Conservation (phyloP, 2,113 vertebrate genomes). For the Mobula hypostoma region DNA sequence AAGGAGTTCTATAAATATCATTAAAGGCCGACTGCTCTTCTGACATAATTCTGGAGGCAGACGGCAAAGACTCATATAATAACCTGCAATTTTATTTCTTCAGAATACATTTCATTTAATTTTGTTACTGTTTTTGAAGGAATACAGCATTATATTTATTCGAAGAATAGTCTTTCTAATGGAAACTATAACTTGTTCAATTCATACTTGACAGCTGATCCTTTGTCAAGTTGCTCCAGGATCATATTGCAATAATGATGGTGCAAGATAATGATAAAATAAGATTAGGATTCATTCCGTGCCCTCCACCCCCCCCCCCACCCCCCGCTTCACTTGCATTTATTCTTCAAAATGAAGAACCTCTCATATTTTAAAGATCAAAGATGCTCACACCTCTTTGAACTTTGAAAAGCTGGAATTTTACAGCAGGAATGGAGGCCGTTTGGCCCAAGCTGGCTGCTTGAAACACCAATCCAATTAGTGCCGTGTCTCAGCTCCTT, state of each 20-base stretch:
- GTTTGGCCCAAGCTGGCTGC: not conserved
- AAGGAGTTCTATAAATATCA: not conserved
- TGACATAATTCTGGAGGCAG: not conserved
- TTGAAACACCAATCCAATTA: not conserved
- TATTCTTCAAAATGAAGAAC: slow-evolving; percentile 52
- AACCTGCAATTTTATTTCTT: not conserved
- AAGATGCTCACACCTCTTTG: slow-evolving; percentile 50
- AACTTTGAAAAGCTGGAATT: slow-evolving; percentile 39
- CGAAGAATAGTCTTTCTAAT: not conserved
- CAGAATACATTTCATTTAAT: not conserved
- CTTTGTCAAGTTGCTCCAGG: not conserved
- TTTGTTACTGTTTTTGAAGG: not conserved
- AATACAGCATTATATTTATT: not conserved
- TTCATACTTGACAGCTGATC: not conserved
- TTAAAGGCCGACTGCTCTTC: not conserved
- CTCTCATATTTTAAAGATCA: slow-evolving; percentile 48
- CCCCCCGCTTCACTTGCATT: slow-evolving; percentile 42
- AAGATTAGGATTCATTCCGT: not conserved
- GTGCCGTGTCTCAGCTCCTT: not conserved
- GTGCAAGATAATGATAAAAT: not conserved
- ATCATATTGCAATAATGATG: not conserved
- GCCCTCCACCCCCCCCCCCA: slow-evolving; percentile 30
- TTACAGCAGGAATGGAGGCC: not conserved
- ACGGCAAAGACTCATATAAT: not conserved
- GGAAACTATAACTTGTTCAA: not conserved